Percentiles rank a stretch among this genome's conserved stretches.
phyloP scores from a whole-genome alignment of 2,888 invertebrate genomes.

The Crocallis elinguaria region DNA sequence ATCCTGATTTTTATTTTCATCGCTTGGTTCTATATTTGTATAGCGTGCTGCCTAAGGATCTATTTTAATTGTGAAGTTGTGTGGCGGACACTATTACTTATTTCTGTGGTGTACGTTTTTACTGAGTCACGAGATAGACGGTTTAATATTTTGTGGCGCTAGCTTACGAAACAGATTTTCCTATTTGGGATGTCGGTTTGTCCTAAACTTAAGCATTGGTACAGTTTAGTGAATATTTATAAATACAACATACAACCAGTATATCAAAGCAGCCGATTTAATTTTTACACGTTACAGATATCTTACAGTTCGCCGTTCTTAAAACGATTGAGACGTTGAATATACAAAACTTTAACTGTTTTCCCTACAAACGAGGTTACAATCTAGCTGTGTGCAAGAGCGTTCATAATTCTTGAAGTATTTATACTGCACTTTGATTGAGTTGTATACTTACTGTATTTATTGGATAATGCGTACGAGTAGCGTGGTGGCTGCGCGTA shows the following conservation, averaged over 20 bases:
- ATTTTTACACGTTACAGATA: too few relatives aligned
- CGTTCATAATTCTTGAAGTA: too few relatives aligned
- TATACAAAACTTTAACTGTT: too few relatives aligned
- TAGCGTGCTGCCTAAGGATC: slow-evolving; percentile 58
- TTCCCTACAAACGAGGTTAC: too few relatives aligned
- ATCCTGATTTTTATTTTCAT: slow-evolving; percentile 64
- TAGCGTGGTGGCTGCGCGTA: slow-evolving; percentile 32
- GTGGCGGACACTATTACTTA: slow-evolving; percentile 24
- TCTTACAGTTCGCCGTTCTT: too few relatives aligned
- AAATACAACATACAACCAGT: background rate
- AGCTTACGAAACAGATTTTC: slow-evolving; percentile 10
- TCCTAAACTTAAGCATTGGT: background rate
- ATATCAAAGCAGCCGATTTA: background rate
- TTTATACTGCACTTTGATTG: slow-evolving; percentile 1
- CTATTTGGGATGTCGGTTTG: slow-evolving; percentile 8
- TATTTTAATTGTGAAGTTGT: slow-evolving; percentile 56
- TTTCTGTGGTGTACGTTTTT: slow-evolving; percentile 13
- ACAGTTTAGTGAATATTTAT: background rate
- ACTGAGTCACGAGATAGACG: slow-evolving; percentile 17
- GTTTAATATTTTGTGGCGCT: slow-evolving; percentile 12
- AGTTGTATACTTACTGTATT: slow-evolving; percentile 5
- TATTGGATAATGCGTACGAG: slow-evolving; percentile 2
- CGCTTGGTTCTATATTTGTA: slow-evolving; percentile 55
- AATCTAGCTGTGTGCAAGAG: too few relatives aligned
- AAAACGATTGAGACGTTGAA: too few relatives aligned